Conservation (phyloP, 1,140 invertebrate species). For the Saccostrea glomerata region DNA sequence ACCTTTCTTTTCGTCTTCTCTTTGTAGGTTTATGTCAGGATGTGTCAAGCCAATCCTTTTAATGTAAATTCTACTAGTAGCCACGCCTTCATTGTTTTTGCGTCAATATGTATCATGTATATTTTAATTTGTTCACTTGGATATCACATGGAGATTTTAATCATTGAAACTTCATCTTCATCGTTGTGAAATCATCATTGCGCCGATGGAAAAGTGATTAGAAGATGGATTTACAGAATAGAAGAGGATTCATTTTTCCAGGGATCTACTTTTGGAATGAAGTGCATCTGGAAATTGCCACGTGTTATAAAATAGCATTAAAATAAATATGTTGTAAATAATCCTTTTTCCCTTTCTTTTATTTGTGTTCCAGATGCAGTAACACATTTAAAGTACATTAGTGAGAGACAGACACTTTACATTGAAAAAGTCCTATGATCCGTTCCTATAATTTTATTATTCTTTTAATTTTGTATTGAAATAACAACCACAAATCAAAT, state of each 20-base stretch:
- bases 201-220: constrained; percentile 9
- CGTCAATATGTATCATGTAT: constrained; percentile 32
- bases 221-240: not conserved
- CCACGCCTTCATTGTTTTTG: constrained; percentile 4
- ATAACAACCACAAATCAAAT: too few relatives aligned
- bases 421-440: too few relatives aligned
- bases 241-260: not conserved
- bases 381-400: too few relatives aligned
- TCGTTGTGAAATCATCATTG: not conserved
- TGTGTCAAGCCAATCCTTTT: constrained; percentile 16
- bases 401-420: too few relatives aligned
- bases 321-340: constrained; percentile 13
- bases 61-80: constrained; percentile 37
- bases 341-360: not conserved
- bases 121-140: constrained; percentile 25
- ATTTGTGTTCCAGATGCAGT: not conserved
- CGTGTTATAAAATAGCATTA: not conserved
- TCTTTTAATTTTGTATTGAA: too few relatives aligned
- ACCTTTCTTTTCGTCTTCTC: constrained; percentile 31
- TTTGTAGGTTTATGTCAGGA: constrained; percentile 33
- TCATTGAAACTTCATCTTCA: not conserved
- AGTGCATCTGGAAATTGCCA: not conserved
- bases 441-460: too few relatives aligned
- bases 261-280: not conserved
- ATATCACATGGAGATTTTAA: constrained; percentile 3